Evolutionary conservation across 2,113 vertebrate species (phyloP).

Genomic region (Mustelus asterias): DNA sequence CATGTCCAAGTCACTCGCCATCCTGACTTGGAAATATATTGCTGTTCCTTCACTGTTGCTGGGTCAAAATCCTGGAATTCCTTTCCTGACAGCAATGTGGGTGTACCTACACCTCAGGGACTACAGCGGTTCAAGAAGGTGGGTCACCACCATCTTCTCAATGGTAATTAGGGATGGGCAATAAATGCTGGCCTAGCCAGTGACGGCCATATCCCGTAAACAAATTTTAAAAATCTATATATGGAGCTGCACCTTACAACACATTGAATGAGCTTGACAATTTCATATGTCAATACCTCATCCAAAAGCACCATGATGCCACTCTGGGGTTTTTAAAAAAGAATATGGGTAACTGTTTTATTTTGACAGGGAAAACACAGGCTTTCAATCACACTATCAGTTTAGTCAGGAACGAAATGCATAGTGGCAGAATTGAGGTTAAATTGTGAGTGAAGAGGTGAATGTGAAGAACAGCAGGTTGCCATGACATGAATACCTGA

Average conservation of each 20-base stretch:
- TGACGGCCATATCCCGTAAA: too few species aligned
- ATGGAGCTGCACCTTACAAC: neutral
- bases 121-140: too few species aligned
- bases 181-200: too few species aligned
- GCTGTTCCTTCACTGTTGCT: too few species aligned
- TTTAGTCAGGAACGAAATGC: neutral
- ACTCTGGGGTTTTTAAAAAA: neutral
- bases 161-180: too few species aligned
- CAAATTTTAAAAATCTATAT: neutral
- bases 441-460: neutral
- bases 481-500: neutral
- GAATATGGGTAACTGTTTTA: neutral
- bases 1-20: too few species aligned
- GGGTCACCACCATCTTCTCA: too few species aligned
- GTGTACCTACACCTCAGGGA: too few species aligned
- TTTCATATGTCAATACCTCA: neutral
- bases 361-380: neutral
- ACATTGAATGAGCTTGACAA: neutral
- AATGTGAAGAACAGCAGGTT: neutral
- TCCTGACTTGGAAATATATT: too few species aligned
- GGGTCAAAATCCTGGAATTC: too few species aligned
- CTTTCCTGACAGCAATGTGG: too few species aligned
- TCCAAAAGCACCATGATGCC: neutral
- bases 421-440: neutral
- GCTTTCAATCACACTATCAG: neutral